Base-by-base conservation (phyloP, 2,797 vertebrate species). In the Oophaga sylvatica region DNA sequence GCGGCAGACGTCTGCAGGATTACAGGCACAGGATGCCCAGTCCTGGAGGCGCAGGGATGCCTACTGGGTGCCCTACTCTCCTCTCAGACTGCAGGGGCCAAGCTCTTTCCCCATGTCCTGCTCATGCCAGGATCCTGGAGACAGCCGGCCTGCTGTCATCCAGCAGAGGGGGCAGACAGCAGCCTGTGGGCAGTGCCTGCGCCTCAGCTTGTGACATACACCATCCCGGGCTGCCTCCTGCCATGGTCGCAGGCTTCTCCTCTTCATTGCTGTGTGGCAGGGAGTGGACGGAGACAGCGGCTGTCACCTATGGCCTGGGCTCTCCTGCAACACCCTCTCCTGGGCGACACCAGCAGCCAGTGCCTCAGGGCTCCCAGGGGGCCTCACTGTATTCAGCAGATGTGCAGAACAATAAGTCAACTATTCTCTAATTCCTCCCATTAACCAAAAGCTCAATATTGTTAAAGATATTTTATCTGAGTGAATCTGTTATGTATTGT, bases 291-390 rank as follows among this genome's bases (percentile, higher is more conserved):
- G 90, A 65, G 92, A 31, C 84, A 90, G 83, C 75, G 73, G 78
- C 92, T 91, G 92, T 90, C 94, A 92, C 91, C 90, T 80, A 90
- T 85, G 79, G 80, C 11, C 75, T n/a, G 60, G 53, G 57, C 83
- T 90, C 26, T 92, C 92, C 92, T 90, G 93, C 91, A 62, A 91
- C 92, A 91, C 93, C 92, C 90, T 89, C 91, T 73, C 76, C 16
- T 22, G 90, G 70, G 88, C 90, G 85, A 89, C 22, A 65, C 9
- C 1, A 59, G 0, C 71, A 26, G 26, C 26, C 67, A 92, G 84
- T 91, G 92, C 87, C 84, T 87, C 15, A 31, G n/a, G 45, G 45
- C 45, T 48, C 4, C 45, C 45, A 48, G 45, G 45, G 9, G 9
- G 45, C 4, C 8, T 4, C 8, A 48, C 45, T 48, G 45, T 26